Percentiles rank a stretch among this genome's conserved stretches.
Evolutionary conservation across 2,113 vertebrate genomes (phyloP).

Genomic region (Prunella fulvescens): DNA sequence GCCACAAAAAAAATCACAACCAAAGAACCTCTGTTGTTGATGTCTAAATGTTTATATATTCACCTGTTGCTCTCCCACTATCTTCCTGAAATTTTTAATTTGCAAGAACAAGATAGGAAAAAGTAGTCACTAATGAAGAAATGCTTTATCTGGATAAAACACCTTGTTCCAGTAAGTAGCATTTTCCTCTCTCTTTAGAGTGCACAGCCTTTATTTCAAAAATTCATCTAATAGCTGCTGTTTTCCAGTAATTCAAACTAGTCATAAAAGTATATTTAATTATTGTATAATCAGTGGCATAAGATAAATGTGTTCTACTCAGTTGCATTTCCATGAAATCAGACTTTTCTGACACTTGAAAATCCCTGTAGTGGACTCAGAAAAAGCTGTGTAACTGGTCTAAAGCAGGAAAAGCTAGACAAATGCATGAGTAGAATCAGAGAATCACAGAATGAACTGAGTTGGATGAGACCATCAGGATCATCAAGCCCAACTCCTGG

Average conservation of each 20-base stretch:
- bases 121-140: not conserved
- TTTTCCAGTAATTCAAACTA: constrained; percentile 19
- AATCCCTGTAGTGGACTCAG: not conserved
- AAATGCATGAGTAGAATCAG: not conserved
- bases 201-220: not conserved
- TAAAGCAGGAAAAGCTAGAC: constrained; percentile 4
- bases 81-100: constrained; percentile 29
- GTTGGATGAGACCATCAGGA: not conserved
- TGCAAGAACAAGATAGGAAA: not conserved
- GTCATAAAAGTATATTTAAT: constrained; percentile 4
- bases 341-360: constrained; percentile 16
- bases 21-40: not conserved
- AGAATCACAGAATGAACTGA: not conserved
- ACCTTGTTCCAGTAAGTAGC: not conserved
- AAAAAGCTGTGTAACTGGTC: not conserved
- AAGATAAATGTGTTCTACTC: constrained; percentile 8
- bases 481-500: not conserved
- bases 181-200: constrained; percentile 21
- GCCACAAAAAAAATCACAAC: not conserved
- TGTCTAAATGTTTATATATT: not conserved
- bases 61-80: not conserved
- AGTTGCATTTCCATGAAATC: not conserved
- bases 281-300: constrained; percentile 27
- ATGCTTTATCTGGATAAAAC: constrained; percentile 21
- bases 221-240: not conserved